Evolutionary conservation across 2,797 vertebrate species (phyloP), one percentile per base, ranked within the genome.

Genomic region (Paratrypauchen microcephalus): DNA sequence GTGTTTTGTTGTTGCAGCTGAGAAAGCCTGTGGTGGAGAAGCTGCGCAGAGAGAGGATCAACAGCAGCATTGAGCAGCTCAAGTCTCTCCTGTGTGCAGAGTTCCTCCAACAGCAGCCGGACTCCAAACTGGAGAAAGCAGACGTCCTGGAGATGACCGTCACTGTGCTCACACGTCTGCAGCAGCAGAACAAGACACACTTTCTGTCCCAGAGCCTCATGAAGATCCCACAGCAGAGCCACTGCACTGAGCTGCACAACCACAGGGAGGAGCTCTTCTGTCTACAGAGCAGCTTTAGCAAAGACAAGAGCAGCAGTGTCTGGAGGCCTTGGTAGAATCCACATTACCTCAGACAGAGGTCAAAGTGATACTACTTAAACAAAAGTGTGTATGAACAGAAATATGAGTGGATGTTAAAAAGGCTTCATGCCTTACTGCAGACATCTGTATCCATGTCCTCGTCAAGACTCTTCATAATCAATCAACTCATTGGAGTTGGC

Each of bases 1-100:
- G 45, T 54, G 13, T 78, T 6, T 73, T 84, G 23, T 74, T 26
- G 9, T 19, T 85, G 73, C 93, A 96, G 96, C 80, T 94, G 71
- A 93, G 94, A 69, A 95, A 92, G 66, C 93, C 94, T 0, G 86
- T 94, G 86, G 95, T 96, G 89, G 94, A 96, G 84, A 96, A 96
- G 81, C 84, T 94, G 82, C 89, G 89, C 74, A 90, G 91, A 88
- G 91, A 93, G 87, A 66, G 90, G 61, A 92, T 93, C 80, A 93
- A 92, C 90, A 91, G 78, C 88, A 79, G 41, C 82, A 88, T 85
- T 11, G 79, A 88, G 75, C 83, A 95, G 83, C 90, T 95, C 69
- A 95, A 94, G 81, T 82, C 88, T 83, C 81, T 95, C 16, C 88
- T 95, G 87, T 87, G 87, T 79, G 86, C 91, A 79, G 92, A 94